These are phyloP conservation scores for Phengaris arion DNA, from an alignment of 2,888 invertebrate species.

Conservation along the genomic window DNA sequence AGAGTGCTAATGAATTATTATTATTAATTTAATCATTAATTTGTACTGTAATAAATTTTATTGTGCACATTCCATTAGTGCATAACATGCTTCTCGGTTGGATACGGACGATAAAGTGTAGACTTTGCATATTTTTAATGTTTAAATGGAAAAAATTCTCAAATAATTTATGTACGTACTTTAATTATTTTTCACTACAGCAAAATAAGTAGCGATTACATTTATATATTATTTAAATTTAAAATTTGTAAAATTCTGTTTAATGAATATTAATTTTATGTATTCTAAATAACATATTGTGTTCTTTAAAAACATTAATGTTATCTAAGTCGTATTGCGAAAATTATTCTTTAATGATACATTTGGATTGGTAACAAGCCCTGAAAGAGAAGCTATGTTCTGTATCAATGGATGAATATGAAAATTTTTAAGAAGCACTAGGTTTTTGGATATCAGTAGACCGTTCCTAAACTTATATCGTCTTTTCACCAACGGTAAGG, in stretches of 20 bases:
- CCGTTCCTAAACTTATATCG: background rate
- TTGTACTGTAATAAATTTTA: conserved; percentile 74
- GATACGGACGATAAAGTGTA: conserved; percentile 31
- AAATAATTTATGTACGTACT: background rate
- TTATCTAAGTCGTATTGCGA: background rate
- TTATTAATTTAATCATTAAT: conserved; percentile 65
- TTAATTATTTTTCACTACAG: background rate
- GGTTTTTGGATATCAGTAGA: conserved; percentile 46
- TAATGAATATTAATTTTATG: background rate
- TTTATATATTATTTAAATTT: background rate
- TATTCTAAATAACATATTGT: background rate
- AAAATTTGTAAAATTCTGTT: background rate
- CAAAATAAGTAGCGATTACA: background rate
- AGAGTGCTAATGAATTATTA: conserved; percentile 70
- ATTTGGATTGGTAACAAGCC: conserved; percentile 18
- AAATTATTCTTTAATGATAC: background rate
- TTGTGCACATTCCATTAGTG: conserved; percentile 73
- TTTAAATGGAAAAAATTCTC: background rate
- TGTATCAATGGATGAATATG: conserved; percentile 68
- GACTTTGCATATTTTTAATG: background rate
- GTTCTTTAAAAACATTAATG: background rate
- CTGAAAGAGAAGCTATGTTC: conserved; percentile 59
- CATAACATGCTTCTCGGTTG: conserved; percentile 67
- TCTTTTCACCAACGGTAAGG: background rate
- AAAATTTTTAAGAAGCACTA: conserved; percentile 71